These are phyloP conservation scores for Tryphoninae sp. DNA, from an alignment of 2,888 invertebrate genomes.

Conservation along the genomic window DNA sequence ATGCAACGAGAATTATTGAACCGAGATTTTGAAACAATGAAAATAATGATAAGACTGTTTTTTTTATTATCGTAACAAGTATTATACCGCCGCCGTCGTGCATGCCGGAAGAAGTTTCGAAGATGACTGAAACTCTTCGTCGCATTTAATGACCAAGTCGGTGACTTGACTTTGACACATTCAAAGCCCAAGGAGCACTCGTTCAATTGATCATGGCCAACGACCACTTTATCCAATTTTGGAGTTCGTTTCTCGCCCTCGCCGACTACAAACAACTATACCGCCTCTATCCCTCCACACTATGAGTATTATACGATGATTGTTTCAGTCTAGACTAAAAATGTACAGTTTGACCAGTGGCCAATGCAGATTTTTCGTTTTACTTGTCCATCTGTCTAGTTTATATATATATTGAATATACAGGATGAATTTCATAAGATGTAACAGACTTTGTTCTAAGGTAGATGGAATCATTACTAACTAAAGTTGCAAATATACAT, in stretches of 20 bases:
- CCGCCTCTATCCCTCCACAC: neutral
- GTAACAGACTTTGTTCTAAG: no score
- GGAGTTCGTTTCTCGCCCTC: neutral
- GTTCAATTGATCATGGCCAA: slow-evolving; percentile 37
- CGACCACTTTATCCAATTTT: slow-evolving; percentile 41
- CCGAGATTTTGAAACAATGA: neutral
- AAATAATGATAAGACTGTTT: neutral
- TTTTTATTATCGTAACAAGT: neutral
- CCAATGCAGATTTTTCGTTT: no score
- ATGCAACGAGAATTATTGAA: no score
- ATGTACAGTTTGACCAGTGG: no score
- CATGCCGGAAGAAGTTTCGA: slow-evolving; percentile 5
- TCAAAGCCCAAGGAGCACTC: neutral
- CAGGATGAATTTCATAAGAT: no score
- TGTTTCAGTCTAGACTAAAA: neutral
- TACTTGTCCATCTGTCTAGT: no score
- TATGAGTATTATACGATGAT: neutral
- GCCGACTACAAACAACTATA: neutral
- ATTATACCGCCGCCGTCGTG: neutral
- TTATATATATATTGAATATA: no score
- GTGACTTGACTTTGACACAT: neutral
- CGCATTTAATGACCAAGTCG: neutral
- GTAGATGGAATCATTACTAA: no score
- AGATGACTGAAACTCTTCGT: slow-evolving; percentile 14
- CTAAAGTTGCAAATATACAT: no score